Percentiles rank a stretch among this genome's conserved stretches.
phyloP scores from a whole-genome alignment of 2,797 vertebrate genomes.

The Xenentodon cancila region DNA sequence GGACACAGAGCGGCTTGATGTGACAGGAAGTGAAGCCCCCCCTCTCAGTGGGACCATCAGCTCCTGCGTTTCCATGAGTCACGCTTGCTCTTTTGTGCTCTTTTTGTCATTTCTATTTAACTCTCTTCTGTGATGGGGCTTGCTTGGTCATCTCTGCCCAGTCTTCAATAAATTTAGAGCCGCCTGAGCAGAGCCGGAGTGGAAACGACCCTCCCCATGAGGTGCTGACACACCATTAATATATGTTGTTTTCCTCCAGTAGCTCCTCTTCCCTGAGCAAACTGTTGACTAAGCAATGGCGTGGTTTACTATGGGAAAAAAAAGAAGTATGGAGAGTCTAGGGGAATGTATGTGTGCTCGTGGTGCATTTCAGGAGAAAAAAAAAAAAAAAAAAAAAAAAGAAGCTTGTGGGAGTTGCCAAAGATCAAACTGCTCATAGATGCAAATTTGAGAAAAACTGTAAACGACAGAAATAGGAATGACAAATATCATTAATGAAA shows the following conservation, averaged over 20 bases:
- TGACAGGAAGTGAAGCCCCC: constrained; percentile 59
- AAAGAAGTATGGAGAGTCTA: constrained; percentile 3
- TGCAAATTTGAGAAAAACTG: constrained; percentile 4
- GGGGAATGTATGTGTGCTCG: neutral
- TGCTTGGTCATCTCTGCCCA: constrained; percentile 18
- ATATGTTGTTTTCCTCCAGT: constrained; percentile 3
- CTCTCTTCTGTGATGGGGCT: neutral
- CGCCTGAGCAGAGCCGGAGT: constrained; percentile 14
- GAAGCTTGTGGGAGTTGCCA: constrained; percentile 12
- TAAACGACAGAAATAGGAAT: constrained; percentile 14
- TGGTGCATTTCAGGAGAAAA: neutral
- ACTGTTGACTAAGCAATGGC: constrained; percentile 39
- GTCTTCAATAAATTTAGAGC: constrained; percentile 40
- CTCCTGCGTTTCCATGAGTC: constrained; percentile 65
- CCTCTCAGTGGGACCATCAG: constrained; percentile 48
- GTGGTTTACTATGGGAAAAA: constrained; percentile 28
- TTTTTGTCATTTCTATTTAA: constrained; percentile 35
- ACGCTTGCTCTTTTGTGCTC: constrained; percentile 43
- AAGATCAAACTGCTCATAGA: neutral
- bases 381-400: neutral
- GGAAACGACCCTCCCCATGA: neutral
- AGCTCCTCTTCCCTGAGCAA: constrained; percentile 22
- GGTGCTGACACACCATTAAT: constrained; percentile 57
- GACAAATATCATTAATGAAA: constrained; percentile 30
- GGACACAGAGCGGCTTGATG: constrained; percentile 58